A percentile compares a stretch with the other conserved stretches of the same genome.
These are phyloP conservation scores for Nettapus auritus DNA, from an alignment of 2,113 vertebrate species.

Conservation along the genomic window DNA sequence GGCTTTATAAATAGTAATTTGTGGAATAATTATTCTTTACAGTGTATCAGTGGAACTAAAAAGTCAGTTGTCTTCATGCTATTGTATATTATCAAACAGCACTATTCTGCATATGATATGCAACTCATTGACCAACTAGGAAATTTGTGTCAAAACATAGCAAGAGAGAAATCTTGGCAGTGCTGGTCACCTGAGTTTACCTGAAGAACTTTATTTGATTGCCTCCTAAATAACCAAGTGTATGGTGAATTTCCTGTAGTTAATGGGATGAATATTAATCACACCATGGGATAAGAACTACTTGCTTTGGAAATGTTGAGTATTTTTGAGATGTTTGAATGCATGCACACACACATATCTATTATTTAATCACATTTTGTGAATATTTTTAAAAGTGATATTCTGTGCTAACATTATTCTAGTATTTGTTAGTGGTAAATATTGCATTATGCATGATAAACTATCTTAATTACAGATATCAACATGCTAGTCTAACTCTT, in stretches of 20 bases:
- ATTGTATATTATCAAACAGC: background rate
- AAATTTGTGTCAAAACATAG: background rate
- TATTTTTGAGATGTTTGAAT: background rate
- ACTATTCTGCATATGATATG: background rate
- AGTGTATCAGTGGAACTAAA: background rate
- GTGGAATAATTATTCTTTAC: slow-evolving; percentile 19
- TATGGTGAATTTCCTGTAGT: background rate
- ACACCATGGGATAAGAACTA: background rate
- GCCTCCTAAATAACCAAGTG: background rate
- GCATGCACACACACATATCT: background rate
- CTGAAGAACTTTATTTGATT: background rate
- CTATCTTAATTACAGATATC: background rate
- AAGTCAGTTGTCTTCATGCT: background rate
- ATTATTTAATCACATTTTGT: background rate
- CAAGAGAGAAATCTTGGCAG: background rate
- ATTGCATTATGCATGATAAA: background rate
- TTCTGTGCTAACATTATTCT: background rate
- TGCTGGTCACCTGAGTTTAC: background rate
- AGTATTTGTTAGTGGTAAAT: background rate
- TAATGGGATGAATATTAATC: background rate
- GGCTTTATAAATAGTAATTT: slow-evolving; percentile 25
- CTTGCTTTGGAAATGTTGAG: background rate
- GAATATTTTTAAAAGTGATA: background rate
- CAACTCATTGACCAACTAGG: background rate
- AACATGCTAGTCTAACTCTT: background rate